Evolutionary conservation across 2,113 vertebrate genomes (phyloP).

Genomic region (Paraplagusia blochii): DNA sequence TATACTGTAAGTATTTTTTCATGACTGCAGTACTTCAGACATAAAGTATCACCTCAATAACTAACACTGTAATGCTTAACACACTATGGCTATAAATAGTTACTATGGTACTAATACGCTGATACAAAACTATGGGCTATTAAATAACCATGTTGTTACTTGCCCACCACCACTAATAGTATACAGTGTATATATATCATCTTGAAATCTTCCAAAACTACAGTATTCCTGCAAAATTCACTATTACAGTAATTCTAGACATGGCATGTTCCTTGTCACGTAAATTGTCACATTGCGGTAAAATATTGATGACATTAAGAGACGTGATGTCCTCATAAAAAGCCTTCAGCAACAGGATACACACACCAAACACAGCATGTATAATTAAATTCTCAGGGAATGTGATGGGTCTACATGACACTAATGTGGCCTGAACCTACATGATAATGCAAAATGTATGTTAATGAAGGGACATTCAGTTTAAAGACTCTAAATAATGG

Average conservation of each 20-base stretch:
- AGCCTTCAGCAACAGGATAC: constrained; percentile 13
- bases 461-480: constrained; percentile 46
- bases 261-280: constrained; percentile 17
- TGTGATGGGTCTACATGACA: constrained; percentile 32
- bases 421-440: constrained; percentile 40
- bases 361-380: constrained; percentile 30
- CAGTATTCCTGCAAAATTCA: background rate
- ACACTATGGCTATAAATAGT: no score
- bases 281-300: constrained; percentile 23
- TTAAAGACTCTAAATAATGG: constrained; percentile 60
- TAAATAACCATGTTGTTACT: no score
- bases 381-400: constrained; percentile 43
- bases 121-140: no score
- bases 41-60: no score
- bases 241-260: constrained; percentile 13
- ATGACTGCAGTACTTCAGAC: no score
- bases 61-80: no score
- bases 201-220: no score
- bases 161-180: no score
- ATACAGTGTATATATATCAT: no score
- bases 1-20: no score
- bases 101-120: no score
- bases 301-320: constrained; percentile 40
- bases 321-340: constrained; percentile 8
- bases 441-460: constrained; percentile 55